Evolutionary conservation across 2,113 vertebrate genomes (phyloP).

Genomic region (Aphyosemion australe): DNA sequence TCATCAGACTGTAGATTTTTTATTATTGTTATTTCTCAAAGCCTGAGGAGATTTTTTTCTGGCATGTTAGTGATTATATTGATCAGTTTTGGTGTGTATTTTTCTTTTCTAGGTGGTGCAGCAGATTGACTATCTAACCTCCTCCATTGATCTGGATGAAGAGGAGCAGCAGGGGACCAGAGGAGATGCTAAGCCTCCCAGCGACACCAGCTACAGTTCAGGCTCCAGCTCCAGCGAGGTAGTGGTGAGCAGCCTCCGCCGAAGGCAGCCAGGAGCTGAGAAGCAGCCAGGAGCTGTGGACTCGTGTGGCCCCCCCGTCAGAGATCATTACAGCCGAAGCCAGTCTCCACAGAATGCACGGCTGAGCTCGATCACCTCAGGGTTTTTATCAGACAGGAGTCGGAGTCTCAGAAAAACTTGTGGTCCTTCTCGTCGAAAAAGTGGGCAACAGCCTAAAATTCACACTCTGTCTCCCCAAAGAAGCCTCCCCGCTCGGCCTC

Average conservation of each 20-base stretch:
- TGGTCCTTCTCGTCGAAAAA: conserved; percentile 18
- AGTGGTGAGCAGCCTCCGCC: conserved; percentile 29
- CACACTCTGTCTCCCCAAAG: conserved; percentile 35
- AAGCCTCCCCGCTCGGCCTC: conserved; percentile 56
- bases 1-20: not conserved
- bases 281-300: conserved; percentile 12
- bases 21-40: not conserved
- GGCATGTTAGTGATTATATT: not conserved
- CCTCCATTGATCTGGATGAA: conserved; percentile 74
- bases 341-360: conserved; percentile 44
- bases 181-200: conserved; percentile 41
- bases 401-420: conserved; percentile 20
- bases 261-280: conserved; percentile 14
- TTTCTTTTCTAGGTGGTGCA: conserved; percentile 77
- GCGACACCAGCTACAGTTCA: conserved; percentile 59
- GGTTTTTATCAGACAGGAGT: conserved; percentile 19
- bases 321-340: conserved; percentile 26
- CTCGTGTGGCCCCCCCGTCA: conserved; percentile 24
- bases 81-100: conserved; percentile 9
- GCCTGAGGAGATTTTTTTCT: not conserved
- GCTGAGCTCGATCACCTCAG: conserved; percentile 32
- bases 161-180: conserved; percentile 49
- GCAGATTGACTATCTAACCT: conserved; percentile 82
- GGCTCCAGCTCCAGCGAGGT: conserved; percentile 61
- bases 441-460: not conserved